Percentiles rank a stretch among this genome's conserved stretches.
phyloP scores from a whole-genome alignment of 2,888 invertebrate species.

The Tiphia femorata region DNA sequence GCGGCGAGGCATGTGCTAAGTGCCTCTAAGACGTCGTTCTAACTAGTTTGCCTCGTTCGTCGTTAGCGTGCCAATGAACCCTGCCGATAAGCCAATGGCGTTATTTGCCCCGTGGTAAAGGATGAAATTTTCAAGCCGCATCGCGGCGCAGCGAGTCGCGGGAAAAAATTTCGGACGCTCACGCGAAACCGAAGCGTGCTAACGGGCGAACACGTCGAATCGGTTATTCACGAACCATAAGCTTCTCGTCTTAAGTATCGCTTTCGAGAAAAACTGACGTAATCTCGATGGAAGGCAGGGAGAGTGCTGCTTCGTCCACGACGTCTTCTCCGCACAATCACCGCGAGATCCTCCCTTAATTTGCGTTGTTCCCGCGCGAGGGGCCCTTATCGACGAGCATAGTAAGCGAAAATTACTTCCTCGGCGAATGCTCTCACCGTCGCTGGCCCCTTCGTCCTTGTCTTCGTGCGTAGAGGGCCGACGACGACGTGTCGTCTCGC shows the following conservation, averaged over 20 bases:
- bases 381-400: constrained; percentile 9
- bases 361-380: constrained; percentile 2
- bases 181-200: not conserved
- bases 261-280: not conserved
- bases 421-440: not conserved
- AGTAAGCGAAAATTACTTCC: constrained; percentile 18
- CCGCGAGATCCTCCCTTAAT: constrained; percentile 10
- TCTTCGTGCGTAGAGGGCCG: not conserved
- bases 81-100: no score
- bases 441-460: not conserved
- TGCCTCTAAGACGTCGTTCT: constrained; percentile 54
- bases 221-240: not conserved
- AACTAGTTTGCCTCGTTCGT: constrained; percentile 48
- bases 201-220: not conserved
- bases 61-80: no score
- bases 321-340: no score
- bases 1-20: constrained; percentile 42
- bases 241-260: not conserved
- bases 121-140: not conserved
- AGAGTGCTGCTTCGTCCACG: no score
- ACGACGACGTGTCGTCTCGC: not conserved
- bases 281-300: not conserved
- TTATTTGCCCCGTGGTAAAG: constrained; percentile 1
- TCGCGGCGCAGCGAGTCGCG: no score
- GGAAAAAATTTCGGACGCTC: not conserved